Percentiles rank a stretch among this genome's conserved stretches.
These are phyloP conservation scores for Hemitrygon akajei DNA, from an alignment of 2,797 vertebrate genomes.

Conservation along the genomic window DNA sequence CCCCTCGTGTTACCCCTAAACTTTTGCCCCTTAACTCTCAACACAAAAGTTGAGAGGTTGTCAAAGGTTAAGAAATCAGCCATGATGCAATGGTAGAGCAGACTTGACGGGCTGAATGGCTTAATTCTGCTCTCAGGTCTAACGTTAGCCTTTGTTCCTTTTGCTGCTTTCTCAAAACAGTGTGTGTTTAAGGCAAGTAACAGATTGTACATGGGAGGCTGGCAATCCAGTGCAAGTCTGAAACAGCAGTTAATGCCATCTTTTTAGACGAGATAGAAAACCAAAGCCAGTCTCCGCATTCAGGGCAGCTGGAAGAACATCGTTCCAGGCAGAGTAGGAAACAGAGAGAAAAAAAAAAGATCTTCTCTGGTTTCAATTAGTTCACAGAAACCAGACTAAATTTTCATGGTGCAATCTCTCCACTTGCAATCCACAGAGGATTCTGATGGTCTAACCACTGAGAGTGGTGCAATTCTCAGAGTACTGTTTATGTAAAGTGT, in stretches of 20 bases:
- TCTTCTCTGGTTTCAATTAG: slow-evolving; percentile 2
- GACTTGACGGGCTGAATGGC: no score
- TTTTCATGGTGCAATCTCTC: background rate
- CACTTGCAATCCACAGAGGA: background rate
- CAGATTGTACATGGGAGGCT: background rate
- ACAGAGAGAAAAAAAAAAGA: background rate
- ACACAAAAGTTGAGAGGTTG: no score
- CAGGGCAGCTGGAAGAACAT: background rate
- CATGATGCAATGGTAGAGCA: no score
- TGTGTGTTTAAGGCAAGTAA: background rate
- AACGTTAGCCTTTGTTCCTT: background rate
- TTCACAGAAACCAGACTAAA: background rate
- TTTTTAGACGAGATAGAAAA: background rate
- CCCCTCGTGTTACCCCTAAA: no score
- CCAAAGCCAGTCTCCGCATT: background rate
- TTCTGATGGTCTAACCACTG: background rate
- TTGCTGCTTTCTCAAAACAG: background rate
- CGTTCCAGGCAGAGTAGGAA: background rate
- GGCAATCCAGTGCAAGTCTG: background rate
- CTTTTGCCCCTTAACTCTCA: no score
- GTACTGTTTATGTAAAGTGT: slow-evolving; percentile 9
- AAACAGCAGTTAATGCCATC: background rate
- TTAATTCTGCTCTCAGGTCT: no score
- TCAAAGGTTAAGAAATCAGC: no score
- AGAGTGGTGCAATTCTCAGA: background rate